phyloP scores from a whole-genome alignment of 2,888 invertebrate genomes.

The Drosophila mimetica region DNA sequence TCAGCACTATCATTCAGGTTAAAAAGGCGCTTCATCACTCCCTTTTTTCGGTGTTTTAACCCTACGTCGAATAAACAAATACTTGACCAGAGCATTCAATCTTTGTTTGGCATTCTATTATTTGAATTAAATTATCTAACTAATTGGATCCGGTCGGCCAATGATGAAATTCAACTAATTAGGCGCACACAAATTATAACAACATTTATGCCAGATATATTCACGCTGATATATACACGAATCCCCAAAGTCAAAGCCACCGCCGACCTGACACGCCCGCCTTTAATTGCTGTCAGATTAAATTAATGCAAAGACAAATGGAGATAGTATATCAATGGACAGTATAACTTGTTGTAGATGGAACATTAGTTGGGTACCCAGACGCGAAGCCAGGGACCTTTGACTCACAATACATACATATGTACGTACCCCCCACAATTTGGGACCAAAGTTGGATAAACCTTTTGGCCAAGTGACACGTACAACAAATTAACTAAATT shows the following conservation, averaged over 20 bases:
- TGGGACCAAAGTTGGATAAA: constrained; percentile 26
- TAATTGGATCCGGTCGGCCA: constrained; percentile 59
- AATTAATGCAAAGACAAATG: constrained; percentile 55
- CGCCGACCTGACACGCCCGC: constrained; percentile 1
- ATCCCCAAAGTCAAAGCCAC: constrained; percentile 16
- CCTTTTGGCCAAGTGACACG: constrained; percentile 49
- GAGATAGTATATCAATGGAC: constrained; percentile 47
- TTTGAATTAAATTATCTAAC: constrained; percentile 55
- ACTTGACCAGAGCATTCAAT: constrained; percentile 18
- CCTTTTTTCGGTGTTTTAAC: not conserved
- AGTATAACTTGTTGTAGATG: constrained; percentile 28
- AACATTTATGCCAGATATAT: constrained; percentile 41
- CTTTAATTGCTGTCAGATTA: constrained; percentile 54
- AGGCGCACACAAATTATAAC: constrained; percentile 55
- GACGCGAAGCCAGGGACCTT: not conserved
- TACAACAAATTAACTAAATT: constrained; percentile 65
- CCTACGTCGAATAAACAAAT: constrained; percentile 21
- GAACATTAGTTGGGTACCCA: constrained; percentile 5
- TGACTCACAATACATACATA: not conserved
- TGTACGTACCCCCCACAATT: not conserved
- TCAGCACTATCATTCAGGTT: not conserved
- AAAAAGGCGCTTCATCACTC: constrained; percentile 1
- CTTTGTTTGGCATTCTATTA: constrained; percentile 41
- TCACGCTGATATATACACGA: constrained; percentile 19
- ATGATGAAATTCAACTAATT: constrained; percentile 55